These are phyloP conservation scores for Charanyca ferruginea DNA, from an alignment of 2,888 invertebrate species.

Conservation along the genomic window DNA sequence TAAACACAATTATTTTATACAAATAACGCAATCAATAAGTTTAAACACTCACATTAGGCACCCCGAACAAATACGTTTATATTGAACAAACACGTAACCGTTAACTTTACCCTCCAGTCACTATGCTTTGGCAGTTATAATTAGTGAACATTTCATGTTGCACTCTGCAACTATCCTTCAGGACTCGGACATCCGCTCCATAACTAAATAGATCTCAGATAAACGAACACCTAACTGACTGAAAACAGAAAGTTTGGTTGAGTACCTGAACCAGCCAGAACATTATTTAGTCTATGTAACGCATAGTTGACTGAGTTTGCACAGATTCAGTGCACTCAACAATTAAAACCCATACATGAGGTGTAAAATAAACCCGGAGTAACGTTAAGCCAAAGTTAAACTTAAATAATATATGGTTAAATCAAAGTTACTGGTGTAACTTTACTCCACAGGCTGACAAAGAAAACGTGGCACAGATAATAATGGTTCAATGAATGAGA, in stretches of 20 bases:
- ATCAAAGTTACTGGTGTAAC: no score
- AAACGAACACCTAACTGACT: conserved; percentile 4
- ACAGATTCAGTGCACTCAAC: not conserved
- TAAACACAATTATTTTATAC: no score
- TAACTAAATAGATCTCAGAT: conserved; percentile 21
- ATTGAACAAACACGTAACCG: not conserved
- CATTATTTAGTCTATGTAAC: not conserved
- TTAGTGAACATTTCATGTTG: conserved; percentile 16
- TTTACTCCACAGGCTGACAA: no score
- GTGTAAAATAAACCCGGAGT: not conserved
- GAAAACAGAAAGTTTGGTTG: conserved; percentile 21
- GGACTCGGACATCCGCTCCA: not conserved
- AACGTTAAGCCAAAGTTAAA: not conserved
- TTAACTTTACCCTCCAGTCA: not conserved
- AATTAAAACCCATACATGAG: not conserved
- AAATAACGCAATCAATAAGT: no score
- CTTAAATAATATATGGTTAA: no score
- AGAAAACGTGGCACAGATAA: no score
- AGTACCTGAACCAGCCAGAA: conserved; percentile 1
- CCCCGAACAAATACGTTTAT: not conserved
- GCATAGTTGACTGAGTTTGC: not conserved
- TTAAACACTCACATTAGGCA: no score
- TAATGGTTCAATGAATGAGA: no score
- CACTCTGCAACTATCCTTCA: conserved; percentile 15
- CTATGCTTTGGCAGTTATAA: not conserved